phyloP scores from a whole-genome alignment of 2,797 vertebrate genomes.

The Poeciliopsis gracilis region DNA sequence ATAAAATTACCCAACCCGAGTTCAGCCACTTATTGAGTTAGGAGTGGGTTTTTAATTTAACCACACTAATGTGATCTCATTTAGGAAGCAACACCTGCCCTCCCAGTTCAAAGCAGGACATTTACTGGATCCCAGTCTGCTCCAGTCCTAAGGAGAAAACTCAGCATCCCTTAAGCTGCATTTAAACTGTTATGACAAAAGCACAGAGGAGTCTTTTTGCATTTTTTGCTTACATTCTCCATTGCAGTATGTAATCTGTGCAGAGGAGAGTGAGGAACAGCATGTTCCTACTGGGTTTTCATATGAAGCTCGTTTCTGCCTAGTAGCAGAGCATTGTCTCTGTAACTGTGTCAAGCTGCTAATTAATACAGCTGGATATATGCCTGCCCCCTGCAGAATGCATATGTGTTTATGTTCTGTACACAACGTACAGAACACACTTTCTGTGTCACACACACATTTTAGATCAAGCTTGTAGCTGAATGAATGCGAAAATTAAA shows the following conservation, averaged over 20 bases:
- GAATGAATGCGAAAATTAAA: neutral
- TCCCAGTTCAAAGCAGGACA: neutral
- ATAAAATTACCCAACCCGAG: slow-evolving; percentile 25
- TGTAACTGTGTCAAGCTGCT: slow-evolving; percentile 52
- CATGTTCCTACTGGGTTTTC: slow-evolving; percentile 68
- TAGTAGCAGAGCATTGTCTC: slow-evolving; percentile 61
- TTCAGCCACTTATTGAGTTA: slow-evolving; percentile 11
- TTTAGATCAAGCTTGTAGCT: neutral
- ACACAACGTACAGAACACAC: neutral
- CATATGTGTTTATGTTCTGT: slow-evolving; percentile 14
- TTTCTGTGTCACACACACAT: neutral
- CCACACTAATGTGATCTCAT: neutral
- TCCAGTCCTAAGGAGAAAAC: neutral
- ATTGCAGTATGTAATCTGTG: slow-evolving; percentile 19
- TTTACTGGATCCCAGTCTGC: neutral
- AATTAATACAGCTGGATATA: slow-evolving; percentile 62
- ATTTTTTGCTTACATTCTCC: slow-evolving; percentile 1
- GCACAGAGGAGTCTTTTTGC: neutral
- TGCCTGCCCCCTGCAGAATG: slow-evolving; percentile 27
- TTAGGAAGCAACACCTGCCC: neutral
- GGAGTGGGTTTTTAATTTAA: neutral
- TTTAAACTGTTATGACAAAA: slow-evolving; percentile 21
- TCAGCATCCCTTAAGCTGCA: slow-evolving; percentile 44
- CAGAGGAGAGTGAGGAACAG: slow-evolving; percentile 52
- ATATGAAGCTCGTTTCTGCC: slow-evolving; percentile 65